Evolutionary conservation across 2,797 vertebrate species (phyloP).

Genomic region (Lerista edwardsae): DNA sequence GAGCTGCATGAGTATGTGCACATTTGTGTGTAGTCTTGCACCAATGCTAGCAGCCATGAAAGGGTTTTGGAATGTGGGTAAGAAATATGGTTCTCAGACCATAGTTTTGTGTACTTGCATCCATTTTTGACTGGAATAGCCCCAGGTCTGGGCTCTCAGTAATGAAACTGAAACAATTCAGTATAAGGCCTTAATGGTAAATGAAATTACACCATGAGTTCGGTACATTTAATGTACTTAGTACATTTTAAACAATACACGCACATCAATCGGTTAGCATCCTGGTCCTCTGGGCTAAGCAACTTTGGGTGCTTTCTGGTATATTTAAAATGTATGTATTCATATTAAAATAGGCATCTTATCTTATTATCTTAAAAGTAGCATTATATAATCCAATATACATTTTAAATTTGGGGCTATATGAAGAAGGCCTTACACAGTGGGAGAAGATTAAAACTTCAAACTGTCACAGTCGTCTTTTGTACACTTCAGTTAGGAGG

Average conservation of each 20-base stretch:
- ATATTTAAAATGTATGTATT: too few species aligned
- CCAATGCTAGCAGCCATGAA: neutral
- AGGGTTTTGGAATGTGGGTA: neutral
- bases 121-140: neutral
- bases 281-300: too few species aligned
- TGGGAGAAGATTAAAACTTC: neutral
- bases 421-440: neutral
- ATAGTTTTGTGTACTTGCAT: neutral
- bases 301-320: too few species aligned
- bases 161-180: neutral
- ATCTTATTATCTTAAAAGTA: too few species aligned
- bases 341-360: neutral
- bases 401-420: neutral
- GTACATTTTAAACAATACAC: too few species aligned
- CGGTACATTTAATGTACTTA: neutral
- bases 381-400: neutral
- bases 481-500: neutral
- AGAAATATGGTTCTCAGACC: neutral
- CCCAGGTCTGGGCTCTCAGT: neutral
- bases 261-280: too few species aligned
- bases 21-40: neutral
- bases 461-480: fast-evolving
- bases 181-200: neutral
- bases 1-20: neutral
- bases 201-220: neutral